Evolutionary conservation across 1,140 invertebrate genomes (phyloP).

Genomic region (Uloborus diversus): DNA sequence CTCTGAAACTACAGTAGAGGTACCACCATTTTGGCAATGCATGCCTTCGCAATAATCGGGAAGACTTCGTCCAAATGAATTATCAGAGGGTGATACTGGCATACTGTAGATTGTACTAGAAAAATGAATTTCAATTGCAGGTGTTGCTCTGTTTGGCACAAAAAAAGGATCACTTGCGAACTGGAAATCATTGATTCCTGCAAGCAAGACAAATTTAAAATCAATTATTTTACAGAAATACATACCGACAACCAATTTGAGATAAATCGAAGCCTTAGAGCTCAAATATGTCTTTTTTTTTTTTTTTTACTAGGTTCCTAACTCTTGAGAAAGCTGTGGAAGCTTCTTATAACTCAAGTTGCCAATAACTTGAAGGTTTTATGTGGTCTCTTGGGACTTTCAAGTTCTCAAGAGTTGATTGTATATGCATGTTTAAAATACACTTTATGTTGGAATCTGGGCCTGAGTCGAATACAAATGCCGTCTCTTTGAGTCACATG

Average conservation of each 20-base stretch:
- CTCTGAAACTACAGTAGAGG: constrained; percentile 61
- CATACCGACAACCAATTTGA: too few relatives aligned
- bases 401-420: too few relatives aligned
- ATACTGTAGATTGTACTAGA: constrained; percentile 27
- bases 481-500: too few relatives aligned
- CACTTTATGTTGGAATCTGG: too few relatives aligned
- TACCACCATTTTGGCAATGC: constrained; percentile 87
- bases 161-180: not conserved
- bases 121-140: not conserved
- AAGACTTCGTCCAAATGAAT: constrained; percentile 18
- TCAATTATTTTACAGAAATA: too few relatives aligned
- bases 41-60: constrained; percentile 81
- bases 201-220: not conserved
- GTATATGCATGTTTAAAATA: too few relatives aligned
- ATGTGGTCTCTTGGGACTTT: too few relatives aligned
- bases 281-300: not conserved
- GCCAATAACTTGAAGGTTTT: too few relatives aligned
- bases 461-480: too few relatives aligned
- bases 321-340: too few relatives aligned
- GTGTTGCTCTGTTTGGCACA: constrained; percentile 13
- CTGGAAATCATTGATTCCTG: not conserved
- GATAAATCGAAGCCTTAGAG: not conserved
- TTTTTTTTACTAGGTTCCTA: too few relatives aligned
- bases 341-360: too few relatives aligned
- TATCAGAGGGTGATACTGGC: constrained; percentile 22